A percentile compares a stretch with the other conserved stretches of the same genome.
Conservation (phyloP, 2,797 vertebrate genomes). For the Enteromius argenteus region DNA sequence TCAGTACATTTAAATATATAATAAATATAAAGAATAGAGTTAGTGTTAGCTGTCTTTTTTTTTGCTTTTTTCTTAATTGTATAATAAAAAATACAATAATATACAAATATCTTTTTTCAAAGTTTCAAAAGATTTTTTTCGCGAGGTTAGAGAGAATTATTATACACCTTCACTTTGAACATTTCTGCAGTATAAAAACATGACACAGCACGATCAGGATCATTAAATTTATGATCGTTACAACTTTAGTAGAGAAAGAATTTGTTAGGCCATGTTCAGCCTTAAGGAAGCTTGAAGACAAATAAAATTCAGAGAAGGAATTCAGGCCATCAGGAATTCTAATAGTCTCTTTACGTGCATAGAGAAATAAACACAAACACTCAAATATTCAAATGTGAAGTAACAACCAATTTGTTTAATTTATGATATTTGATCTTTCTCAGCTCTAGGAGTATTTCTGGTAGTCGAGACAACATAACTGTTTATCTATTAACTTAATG, state of each 20-base stretch:
- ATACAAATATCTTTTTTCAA: not conserved
- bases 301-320: not conserved
- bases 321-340: not conserved
- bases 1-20: too few relatives aligned
- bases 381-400: not conserved
- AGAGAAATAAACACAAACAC: too few relatives aligned
- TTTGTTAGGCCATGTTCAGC: not conserved
- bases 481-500: not conserved
- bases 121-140: not conserved
- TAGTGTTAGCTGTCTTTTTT: too few relatives aligned
- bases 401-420: not conserved
- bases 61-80: too few relatives aligned
- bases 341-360: not conserved
- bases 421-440: not conserved
- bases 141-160: not conserved
- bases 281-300: not conserved
- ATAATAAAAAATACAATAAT: too few relatives aligned
- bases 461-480: not conserved
- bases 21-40: too few relatives aligned
- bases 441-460: not conserved
- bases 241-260: not conserved
- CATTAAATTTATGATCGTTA: not conserved
- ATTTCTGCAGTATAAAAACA: not conserved
- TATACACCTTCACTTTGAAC: not conserved
- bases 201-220: not conserved